These are phyloP conservation scores for Indicator maculatus DNA, from an alignment of 2,113 vertebrate species.

Conservation along the genomic window DNA sequence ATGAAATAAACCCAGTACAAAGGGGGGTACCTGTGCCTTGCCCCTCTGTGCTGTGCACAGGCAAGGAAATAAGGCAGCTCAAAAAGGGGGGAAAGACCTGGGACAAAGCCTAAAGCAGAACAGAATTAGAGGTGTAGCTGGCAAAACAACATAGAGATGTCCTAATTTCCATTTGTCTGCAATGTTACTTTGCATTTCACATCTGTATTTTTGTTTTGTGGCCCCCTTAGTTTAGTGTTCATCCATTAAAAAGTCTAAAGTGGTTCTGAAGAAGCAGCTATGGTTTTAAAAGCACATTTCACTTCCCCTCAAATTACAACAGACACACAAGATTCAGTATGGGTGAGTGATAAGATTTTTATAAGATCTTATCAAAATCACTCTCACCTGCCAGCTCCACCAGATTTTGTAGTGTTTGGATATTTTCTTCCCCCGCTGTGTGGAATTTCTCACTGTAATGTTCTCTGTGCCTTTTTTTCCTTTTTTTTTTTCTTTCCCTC, in stretches of 20 bases:
- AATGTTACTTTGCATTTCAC: neutral
- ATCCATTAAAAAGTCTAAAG: neutral
- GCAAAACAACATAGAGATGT: neutral
- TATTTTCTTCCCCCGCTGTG: slow-evolving; percentile 10
- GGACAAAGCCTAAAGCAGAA: neutral
- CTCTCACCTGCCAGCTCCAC: slow-evolving; percentile 9
- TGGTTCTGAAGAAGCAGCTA: neutral
- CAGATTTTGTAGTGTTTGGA: slow-evolving; percentile 5
- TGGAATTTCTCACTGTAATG: slow-evolving; percentile 20
- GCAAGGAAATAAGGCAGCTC: neutral
- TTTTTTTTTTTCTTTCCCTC: neutral
- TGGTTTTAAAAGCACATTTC: neutral
- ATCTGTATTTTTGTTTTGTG: neutral
- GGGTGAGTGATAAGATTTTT: too few relatives aligned
- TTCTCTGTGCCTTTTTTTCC: neutral
- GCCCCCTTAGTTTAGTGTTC: neutral
- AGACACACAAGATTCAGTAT: neutral
- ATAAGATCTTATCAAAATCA: slow-evolving; percentile 58
- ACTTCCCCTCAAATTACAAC: neutral
- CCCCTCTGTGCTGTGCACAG: accelerated
- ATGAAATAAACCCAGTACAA: neutral
- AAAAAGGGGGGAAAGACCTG: neutral
- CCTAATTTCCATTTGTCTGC: neutral
- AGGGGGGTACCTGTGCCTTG: neutral
- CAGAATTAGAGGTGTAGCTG: neutral